phyloP scores from a whole-genome alignment of 2,888 invertebrate genomes.

The Scrobipalpa costella region DNA sequence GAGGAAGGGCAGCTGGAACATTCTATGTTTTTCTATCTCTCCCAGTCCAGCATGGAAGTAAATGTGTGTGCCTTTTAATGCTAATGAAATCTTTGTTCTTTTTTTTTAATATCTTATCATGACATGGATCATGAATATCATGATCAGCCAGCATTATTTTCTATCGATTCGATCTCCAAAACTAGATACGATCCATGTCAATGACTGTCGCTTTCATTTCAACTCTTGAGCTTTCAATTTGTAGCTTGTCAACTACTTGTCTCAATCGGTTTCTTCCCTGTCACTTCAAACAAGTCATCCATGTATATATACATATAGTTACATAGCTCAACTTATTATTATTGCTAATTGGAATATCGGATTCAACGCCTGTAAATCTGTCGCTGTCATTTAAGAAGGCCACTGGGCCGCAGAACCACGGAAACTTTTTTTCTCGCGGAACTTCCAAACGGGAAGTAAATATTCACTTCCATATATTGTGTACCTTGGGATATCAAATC shows the following conservation, averaged over 20 bases:
- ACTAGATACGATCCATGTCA: neutral
- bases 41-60: too few species aligned
- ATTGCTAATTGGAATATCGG: neutral
- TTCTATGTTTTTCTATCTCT: too few species aligned
- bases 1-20: too few species aligned
- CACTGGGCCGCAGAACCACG: constrained; percentile 38
- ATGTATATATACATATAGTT: neutral
- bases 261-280: constrained; percentile 31
- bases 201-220: constrained; percentile 4
- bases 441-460: constrained; percentile 20
- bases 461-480: constrained; percentile 8
- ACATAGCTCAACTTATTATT: too few species aligned
- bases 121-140: too few species aligned
- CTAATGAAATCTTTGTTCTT: too few species aligned
- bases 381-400: constrained; percentile 40
- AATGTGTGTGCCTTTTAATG: too few species aligned
- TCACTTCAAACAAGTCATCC: constrained; percentile 18
- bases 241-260: constrained; percentile 30
- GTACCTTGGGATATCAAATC: constrained; percentile 18
- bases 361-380: neutral
- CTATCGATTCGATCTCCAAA: neutral
- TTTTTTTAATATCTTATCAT: too few species aligned
- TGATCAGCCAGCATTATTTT: too few species aligned
- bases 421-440: constrained; percentile 31
- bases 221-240: constrained; percentile 13